A percentile compares a stretch with the other conserved stretches of the same genome.
Conservation (phyloP, 2,888 invertebrate genomes). For the Steinernema hermaphroditum region DNA sequence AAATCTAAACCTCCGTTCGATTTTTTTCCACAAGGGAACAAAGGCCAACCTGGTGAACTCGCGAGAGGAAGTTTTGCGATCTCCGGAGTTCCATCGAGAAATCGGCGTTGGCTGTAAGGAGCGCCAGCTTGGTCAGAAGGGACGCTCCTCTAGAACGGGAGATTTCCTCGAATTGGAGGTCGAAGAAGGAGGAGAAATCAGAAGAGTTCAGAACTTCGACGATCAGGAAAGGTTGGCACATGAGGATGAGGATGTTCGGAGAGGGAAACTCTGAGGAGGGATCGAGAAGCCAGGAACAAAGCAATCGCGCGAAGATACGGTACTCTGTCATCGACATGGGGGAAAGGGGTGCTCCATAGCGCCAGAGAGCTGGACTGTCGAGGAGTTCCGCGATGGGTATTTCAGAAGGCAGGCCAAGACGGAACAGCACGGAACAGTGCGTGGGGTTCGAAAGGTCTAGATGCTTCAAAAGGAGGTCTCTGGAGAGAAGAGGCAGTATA, state of each 20-base stretch:
- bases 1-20: background rate
- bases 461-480: background rate
- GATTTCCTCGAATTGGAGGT: background rate
- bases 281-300: conserved; percentile 3
- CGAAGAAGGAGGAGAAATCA: conserved; percentile 22
- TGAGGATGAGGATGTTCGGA: background rate
- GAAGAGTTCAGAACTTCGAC: conserved; percentile 9
- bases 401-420: background rate
- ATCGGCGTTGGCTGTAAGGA: background rate
- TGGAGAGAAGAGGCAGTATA: background rate
- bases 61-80: background rate
- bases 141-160: background rate
- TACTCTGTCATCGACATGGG: background rate
- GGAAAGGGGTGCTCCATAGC: background rate
- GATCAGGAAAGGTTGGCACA: background rate
- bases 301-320: background rate
- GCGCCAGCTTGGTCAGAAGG: background rate
- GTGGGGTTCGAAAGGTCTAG: background rate
- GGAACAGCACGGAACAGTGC: background rate
- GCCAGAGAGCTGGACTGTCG: background rate
- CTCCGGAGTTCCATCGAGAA: background rate
- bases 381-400: background rate
- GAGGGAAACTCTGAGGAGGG: background rate
- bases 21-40: background rate
- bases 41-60: background rate